Base-by-base conservation (phyloP, 2,888 invertebrate species). In the Portevinia maculata region DNA sequence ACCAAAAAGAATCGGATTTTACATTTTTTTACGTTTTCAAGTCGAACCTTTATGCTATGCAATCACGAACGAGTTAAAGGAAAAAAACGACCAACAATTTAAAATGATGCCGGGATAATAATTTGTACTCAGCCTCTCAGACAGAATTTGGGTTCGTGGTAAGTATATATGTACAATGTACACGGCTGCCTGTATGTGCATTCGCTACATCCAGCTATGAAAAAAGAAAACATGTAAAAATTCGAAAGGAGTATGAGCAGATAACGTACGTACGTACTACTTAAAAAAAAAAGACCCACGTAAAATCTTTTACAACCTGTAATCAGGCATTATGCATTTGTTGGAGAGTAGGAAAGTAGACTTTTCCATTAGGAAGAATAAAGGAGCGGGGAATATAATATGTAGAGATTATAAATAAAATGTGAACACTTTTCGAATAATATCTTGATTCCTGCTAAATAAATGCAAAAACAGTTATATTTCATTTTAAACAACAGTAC, bases 261-360 rank as follows among this genome's bases (percentile, higher is more conserved):
- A 65, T 75, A 67, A 44, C 41, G 41, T 59, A n/a, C n/a, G n/a
- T 32, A 19, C 52, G 74, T 65, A 53, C 41, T 50, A 59, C 7
- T 50, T 24, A 19, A 17, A 65, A 74, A 57, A 57, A 57, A 74
- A 65, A 39, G 59, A 75, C 67, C 50, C 65, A 75, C 44, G 59
- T 52, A 67, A 34, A n/a, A 67, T 59, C 50, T 74, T 24, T 57
- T 57, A 64, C 55, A 74, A 52, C 50, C 32, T 62, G 65, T 57
- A 65, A 65, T 65, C 57, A 65, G 64, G 37, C 24, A 65, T 15
- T 48, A 57, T 57, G 32, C 57, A 74, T 74, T 74, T 57, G 39
- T 17, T 41, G 13, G n/a, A 50, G 30, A 65, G 30, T 6, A 64
- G 24, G 34, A 44, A 53, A 44, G 44, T 44, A 2, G 8, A n/a